Evolutionary conservation across 2,888 invertebrate species (phyloP).

Genomic region (Petrolisthes cinctipes): DNA sequence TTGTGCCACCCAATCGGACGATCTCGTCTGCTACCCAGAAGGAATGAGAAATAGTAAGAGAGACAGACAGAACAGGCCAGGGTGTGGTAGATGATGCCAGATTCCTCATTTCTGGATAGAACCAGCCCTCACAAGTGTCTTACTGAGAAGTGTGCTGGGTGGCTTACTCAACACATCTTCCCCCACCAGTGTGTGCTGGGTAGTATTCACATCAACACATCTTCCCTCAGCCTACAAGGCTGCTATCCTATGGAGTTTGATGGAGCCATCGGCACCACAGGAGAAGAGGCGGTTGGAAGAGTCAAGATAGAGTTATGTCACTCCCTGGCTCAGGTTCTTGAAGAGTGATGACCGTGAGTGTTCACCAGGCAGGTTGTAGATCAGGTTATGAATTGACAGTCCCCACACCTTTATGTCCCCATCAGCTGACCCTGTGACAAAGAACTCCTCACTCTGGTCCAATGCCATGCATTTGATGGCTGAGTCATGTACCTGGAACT

Average conservation of each 20-base stretch:
- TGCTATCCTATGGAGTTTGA: conserved; percentile 99
- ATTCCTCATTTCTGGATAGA: no score
- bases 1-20: no score
- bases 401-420: conserved; percentile 97
- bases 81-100: no score
- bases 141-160: no score
- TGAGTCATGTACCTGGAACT: conserved; percentile 89
- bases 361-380: conserved; percentile 91
- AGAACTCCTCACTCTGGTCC: conserved; percentile 94
- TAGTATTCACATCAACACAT: no score
- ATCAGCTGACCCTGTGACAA: conserved; percentile 90
- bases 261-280: conserved; percentile 98
- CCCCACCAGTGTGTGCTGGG: no score
- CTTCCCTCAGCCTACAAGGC: no score
- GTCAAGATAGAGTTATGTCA: conserved; percentile 94
- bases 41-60: no score
- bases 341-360: conserved; percentile 97
- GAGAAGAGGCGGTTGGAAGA: conserved; percentile 91
- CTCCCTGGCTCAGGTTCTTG: conserved; percentile 96
- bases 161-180: no score
- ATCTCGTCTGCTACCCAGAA: no score
- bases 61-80: no score
- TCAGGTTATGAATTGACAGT: conserved; percentile 85
- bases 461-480: conserved; percentile 94
- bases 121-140: no score